Conservation (phyloP, 2,888 invertebrate species). For the Molorchus minor region DNA sequence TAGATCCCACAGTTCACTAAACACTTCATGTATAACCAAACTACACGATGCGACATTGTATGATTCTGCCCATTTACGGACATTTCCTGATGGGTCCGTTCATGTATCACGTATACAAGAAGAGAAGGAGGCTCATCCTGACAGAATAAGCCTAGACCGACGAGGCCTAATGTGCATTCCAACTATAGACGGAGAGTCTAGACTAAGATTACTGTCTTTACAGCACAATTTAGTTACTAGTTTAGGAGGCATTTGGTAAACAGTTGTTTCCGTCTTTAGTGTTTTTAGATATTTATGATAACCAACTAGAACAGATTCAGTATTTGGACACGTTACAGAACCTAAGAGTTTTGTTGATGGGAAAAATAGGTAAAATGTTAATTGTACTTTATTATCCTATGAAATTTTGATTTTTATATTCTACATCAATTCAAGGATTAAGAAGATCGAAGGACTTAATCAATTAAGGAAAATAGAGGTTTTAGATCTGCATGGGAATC, state of each 20-base stretch:
- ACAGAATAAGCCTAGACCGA: slow-evolving; percentile 88
- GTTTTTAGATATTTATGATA: slow-evolving; percentile 93
- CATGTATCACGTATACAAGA: slow-evolving; percentile 76
- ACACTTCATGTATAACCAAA: slow-evolving; percentile 49
- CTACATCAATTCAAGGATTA: slow-evolving; percentile 69
- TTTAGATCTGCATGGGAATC: slow-evolving; percentile 92
- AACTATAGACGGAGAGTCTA: slow-evolving; percentile 76
- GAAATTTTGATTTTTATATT: background rate
- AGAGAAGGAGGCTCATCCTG: slow-evolving; percentile 85
- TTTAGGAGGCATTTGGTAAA: slow-evolving; percentile 70
- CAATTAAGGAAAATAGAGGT: slow-evolving; percentile 83
- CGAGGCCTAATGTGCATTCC: slow-evolving; percentile 86
- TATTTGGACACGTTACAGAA: slow-evolving; percentile 80
- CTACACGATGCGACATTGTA: slow-evolving; percentile 31
- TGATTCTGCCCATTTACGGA: slow-evolving; percentile 63
- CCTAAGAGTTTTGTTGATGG: slow-evolving; percentile 85
- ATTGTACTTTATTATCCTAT: background rate
- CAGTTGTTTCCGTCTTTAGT: slow-evolving; percentile 77
- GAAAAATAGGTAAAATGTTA: slow-evolving; percentile 78
- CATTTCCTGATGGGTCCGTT: slow-evolving; percentile 71
- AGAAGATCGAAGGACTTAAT: slow-evolving; percentile 79
- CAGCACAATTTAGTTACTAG: slow-evolving; percentile 90
- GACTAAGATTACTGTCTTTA: slow-evolving; percentile 83
- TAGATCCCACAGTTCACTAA: slow-evolving; percentile 66
- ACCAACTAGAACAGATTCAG: slow-evolving; percentile 88